phyloP scores from a whole-genome alignment of 1,140 invertebrate genomes.

The Cotesia glomerata region DNA sequence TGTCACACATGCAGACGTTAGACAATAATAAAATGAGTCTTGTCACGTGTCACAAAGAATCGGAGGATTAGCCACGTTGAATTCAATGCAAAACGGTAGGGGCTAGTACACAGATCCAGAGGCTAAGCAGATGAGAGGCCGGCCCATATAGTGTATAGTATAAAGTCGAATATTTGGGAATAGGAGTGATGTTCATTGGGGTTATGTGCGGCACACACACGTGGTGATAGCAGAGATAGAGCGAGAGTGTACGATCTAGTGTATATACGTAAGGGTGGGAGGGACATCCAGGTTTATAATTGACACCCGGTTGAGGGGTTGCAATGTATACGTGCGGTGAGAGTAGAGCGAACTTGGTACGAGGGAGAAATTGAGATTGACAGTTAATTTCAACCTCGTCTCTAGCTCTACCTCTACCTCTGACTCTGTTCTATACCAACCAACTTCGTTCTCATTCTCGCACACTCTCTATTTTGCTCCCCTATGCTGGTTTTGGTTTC shows the following conservation, averaged over 20 bases:
- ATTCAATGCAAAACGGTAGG: slow-evolving; percentile 22
- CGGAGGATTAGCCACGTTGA: slow-evolving; percentile 22
- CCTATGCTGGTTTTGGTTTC: slow-evolving; percentile 3
- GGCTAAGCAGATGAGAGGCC: background rate
- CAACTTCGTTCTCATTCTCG: background rate
- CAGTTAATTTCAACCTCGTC: slow-evolving; percentile 60
- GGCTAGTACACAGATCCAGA: too few relatives aligned
- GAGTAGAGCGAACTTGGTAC: slow-evolving; percentile 35
- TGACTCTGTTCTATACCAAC: too few relatives aligned
- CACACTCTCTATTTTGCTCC: background rate
- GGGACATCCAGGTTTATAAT: slow-evolving; percentile 37
- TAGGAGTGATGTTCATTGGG: background rate
- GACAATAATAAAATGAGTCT: slow-evolving; percentile 24
- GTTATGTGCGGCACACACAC: background rate
- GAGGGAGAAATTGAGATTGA: slow-evolving; percentile 62
- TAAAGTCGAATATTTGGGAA: slow-evolving; percentile 28
- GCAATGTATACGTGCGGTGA: slow-evolving; percentile 38
- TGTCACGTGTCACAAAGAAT: slow-evolving; percentile 17
- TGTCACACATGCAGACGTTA: background rate
- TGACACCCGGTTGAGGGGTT: slow-evolving; percentile 31
- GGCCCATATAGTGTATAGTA: background rate
- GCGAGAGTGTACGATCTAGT: background rate
- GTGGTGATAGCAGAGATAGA: slow-evolving; percentile 18
- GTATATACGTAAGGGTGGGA: slow-evolving; percentile 6
- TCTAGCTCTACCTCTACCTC: background rate